Conservation (phyloP, 53 echinoderm and acorn worm genomes). For the Crossaster papposus region DNA sequence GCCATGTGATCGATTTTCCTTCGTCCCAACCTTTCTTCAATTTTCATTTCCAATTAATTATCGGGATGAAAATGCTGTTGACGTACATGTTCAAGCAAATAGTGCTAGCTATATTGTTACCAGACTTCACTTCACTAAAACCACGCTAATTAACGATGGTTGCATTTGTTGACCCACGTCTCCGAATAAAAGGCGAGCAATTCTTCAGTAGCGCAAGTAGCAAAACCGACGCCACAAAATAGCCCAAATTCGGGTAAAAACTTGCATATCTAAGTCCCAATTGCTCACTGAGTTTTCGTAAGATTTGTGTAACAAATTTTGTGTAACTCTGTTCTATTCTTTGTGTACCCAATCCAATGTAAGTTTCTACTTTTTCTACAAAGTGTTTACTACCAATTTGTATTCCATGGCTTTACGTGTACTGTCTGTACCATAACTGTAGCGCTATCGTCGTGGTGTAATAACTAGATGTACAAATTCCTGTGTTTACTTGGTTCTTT, state of each 20-base stretch:
- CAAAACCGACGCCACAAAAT: no score
- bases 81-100: no score
- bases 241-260: no score
- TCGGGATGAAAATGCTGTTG: no score
- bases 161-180: no score
- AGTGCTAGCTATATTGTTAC: no score
- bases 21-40: neutral
- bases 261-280: no score
- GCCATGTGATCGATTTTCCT: conserved; percentile 76
- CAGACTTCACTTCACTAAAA: no score
- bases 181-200: no score
- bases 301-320: neutral
- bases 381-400: neutral
- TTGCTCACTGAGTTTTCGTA: neutral
- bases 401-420: neutral
- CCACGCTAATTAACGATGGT: no score
- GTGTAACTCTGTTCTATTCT: neutral
- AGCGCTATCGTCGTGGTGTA: neutral
- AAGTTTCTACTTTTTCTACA: neutral
- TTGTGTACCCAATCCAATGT: neutral
- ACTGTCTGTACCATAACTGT: neutral
- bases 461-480: neutral
- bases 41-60: neutral
- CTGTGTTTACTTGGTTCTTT: neutral
- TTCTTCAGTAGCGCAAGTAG: no score